phyloP scores from a whole-genome alignment of 2,113 vertebrate genomes.

The Xenopus laevis region DNA sequence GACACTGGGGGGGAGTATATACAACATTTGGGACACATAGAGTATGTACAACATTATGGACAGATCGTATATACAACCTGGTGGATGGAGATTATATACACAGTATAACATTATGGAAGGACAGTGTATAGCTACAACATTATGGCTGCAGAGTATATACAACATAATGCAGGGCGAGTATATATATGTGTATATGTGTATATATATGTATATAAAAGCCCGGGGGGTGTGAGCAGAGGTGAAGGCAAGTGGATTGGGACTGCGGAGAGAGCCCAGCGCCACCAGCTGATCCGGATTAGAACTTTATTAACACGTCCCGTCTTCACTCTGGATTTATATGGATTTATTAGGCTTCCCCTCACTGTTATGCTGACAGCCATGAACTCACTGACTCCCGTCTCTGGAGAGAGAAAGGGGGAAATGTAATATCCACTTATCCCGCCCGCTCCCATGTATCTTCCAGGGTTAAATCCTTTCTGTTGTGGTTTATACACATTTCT shows the following conservation, averaged over 20 bases:
- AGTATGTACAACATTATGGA: too few species aligned
- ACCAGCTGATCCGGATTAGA: constrained; percentile 37
- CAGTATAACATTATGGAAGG: background rate
- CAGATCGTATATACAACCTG: background rate
- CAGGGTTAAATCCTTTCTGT: background rate
- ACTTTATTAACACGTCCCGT: constrained; percentile 14
- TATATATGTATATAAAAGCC: constrained; percentile 38
- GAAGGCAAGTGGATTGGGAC: constrained; percentile 1
- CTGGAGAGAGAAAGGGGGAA: background rate
- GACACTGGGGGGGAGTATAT: too few species aligned
- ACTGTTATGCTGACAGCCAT: background rate
- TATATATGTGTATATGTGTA: background rate
- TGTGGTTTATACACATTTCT: too few species aligned
- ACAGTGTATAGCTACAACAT: too few species aligned
- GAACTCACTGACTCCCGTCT: background rate
- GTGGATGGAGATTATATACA: background rate
- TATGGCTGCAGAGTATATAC: background rate
- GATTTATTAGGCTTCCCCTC: background rate
- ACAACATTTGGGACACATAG: too few species aligned
- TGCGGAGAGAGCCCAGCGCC: background rate
- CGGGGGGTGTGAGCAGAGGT: background rate
- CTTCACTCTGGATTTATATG: constrained; percentile 16
- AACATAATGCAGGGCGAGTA: too few species aligned
- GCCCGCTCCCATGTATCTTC: background rate
- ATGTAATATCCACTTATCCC: constrained; percentile 20